phyloP scores from a whole-genome alignment of 1,140 invertebrate genomes.

The Drosophila aff. region DNA sequence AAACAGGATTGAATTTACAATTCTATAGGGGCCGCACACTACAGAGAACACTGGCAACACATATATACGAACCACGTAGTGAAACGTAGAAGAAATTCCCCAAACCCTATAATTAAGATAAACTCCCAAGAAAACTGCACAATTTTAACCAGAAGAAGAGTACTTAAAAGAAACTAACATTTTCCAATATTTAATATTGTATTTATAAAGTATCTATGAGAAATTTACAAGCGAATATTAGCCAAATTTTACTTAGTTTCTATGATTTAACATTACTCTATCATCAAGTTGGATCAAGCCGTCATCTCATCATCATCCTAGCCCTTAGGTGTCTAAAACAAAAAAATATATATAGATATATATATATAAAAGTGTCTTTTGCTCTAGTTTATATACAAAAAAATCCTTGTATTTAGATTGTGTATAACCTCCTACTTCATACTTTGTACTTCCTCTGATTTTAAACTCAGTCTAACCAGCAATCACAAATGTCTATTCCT shows the following conservation, averaged over 20 bases:
- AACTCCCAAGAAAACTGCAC: slow-evolving; percentile 58
- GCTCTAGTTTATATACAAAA: slow-evolving; percentile 27
- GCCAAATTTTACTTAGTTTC: slow-evolving; percentile 46
- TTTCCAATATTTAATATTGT: slow-evolving; percentile 59
- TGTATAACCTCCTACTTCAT: slow-evolving; percentile 5
- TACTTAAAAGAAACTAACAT: slow-evolving; percentile 47
- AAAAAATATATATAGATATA: slow-evolving; percentile 1
- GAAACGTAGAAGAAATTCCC: slow-evolving; percentile 40
- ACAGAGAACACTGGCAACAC: slow-evolving; percentile 31
- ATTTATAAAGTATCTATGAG: slow-evolving; percentile 51
- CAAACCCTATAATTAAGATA: slow-evolving; percentile 55
- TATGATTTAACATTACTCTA: slow-evolving; percentile 19
- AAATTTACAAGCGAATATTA: slow-evolving; percentile 65
- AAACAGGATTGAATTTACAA: slow-evolving; percentile 15
- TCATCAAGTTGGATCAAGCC: slow-evolving; percentile 1
- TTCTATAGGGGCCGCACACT: neutral
- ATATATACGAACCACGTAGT: slow-evolving; percentile 52
- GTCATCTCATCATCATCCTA: slow-evolving; percentile 24
- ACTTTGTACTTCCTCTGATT: slow-evolving; percentile 62
- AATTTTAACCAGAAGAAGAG: slow-evolving; percentile 65
- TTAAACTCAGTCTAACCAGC: slow-evolving; percentile 61
- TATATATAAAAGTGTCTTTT: slow-evolving; percentile 29
- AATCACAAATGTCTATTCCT: slow-evolving; percentile 44
- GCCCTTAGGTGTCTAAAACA: slow-evolving; percentile 17
- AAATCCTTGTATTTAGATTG: slow-evolving; percentile 21